Evolutionary conservation across 2,888 invertebrate genomes (phyloP), one percentile per base, ranked within the genome.

Genomic region (Axea sp.): DNA sequence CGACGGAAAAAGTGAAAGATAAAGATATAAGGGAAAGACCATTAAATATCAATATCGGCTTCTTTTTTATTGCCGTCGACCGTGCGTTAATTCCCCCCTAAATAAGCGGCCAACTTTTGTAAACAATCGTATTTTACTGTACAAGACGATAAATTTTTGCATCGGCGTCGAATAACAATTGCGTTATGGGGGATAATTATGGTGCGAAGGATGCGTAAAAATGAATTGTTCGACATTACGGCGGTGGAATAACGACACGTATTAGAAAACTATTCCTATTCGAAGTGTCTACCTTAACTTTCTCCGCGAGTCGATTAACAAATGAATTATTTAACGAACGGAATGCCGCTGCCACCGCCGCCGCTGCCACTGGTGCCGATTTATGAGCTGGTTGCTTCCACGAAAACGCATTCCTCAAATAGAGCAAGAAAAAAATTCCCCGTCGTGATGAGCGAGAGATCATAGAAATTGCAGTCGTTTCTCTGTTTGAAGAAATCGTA

Each of bases 241-340:
- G 19, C 53, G 59, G 64, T 45, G 57, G 72, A 73, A 76, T 67
- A 53, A 49, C 53, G 59, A 41, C 68, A 74, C 62, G 60, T 69
- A 73, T 73, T 73, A 67, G 75, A 73, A 73, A 71, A 75, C 67
- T 68, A 75, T 68, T 71, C 62, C 68, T 59, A 71, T 73, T 74
- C 57, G 72, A 73, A 64, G 60, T 49, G 59, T 28, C 64, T 51
- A 62, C 57, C 26, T 43, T 49, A 67, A 78, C 81, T 81, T 81
- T 83, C 81, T 76, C 80, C 71, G 72, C 45, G 35, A 51, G 67
- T 57, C 77, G 76, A 74, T 77, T 80, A 79, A 80, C 78, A 78
- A 80, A 79, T 77, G 79, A 79, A 81, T 83, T 79, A 79, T 81
- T 79, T 77, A 76, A 73, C 73, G 65, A 57, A 60, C 12, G 64